These are phyloP conservation scores for Corydoras maculifer DNA, from an alignment of 2,113 vertebrate species.

Conservation along the genomic window DNA sequence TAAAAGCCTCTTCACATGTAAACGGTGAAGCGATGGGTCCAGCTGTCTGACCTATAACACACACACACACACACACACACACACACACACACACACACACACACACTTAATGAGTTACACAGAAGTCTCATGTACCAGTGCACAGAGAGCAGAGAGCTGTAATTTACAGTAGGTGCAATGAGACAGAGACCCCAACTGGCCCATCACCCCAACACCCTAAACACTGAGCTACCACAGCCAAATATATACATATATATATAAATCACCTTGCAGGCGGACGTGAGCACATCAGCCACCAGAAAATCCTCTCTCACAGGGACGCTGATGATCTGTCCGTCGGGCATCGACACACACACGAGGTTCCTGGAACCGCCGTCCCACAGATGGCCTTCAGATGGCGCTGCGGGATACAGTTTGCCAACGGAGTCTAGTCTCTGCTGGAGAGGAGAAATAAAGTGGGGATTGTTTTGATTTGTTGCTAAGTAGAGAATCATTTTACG, in stretches of 20 bases:
- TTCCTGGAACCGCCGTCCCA: slow-evolving; percentile 61
- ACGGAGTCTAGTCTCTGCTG: slow-evolving; percentile 60
- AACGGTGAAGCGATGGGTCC: slow-evolving; percentile 68
- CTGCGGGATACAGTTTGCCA: slow-evolving; percentile 54
- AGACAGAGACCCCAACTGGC: too few relatives aligned
- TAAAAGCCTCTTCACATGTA: slow-evolving; percentile 62
- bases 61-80: not conserved
- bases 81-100: not conserved
- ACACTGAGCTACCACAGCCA: too few relatives aligned
- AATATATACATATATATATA: not conserved
- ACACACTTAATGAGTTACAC: not conserved
- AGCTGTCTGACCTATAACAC: slow-evolving; percentile 66
- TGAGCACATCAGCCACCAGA: slow-evolving; percentile 69
- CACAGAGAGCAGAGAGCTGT: too few relatives aligned
- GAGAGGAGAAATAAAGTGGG: not conserved
- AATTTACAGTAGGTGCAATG: too few relatives aligned
- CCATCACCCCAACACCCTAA: too few relatives aligned
- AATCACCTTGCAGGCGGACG: slow-evolving; percentile 72
- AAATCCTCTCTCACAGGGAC: slow-evolving; percentile 69
- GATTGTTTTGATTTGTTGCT: too few relatives aligned
- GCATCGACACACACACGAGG: slow-evolving; percentile 63
- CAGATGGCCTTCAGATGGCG: slow-evolving; percentile 56
- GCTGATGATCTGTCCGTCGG: slow-evolving; percentile 60
- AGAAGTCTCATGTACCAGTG: too few relatives aligned
- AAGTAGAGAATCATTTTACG: not conserved